Conservation (phyloP, 2,113 vertebrate species). For the Zingel zingel region DNA sequence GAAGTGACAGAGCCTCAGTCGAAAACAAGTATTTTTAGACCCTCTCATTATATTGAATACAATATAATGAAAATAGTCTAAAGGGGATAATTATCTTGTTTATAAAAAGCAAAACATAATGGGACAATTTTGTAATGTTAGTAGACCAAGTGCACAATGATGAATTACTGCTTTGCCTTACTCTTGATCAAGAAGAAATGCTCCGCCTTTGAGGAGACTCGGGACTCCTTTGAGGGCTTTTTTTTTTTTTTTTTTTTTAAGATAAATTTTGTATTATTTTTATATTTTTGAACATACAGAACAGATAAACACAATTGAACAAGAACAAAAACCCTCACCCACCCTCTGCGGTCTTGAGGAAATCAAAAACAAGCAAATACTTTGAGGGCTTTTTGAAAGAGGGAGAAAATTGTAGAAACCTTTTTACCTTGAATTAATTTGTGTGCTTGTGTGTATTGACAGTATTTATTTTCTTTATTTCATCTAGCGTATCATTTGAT, state of each 20-base stretch:
- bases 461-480: background rate
- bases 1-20: too few species aligned
- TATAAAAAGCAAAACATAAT: conserved; percentile 3
- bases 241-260: too few species aligned
- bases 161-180: background rate
- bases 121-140: background rate
- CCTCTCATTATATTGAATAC: conserved; percentile 15
- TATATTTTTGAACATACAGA: too few species aligned
- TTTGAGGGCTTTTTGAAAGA: background rate
- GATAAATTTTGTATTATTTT: too few species aligned
- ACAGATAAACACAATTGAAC: too few species aligned
- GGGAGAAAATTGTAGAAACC: background rate
- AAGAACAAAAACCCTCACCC: too few species aligned
- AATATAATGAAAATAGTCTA: background rate
- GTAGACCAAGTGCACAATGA: background rate
- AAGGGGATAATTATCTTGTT: conserved; percentile 20
- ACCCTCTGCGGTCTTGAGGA: too few species aligned
- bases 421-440: background rate
- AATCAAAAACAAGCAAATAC: too few species aligned
- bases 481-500: background rate
- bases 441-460: background rate
- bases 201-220: background rate
- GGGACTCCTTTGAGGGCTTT: background rate
- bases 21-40: background rate
- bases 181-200: background rate